Evolutionary conservation across 2,113 vertebrate genomes (phyloP).

Genomic region (Antigone vipio): DNA sequence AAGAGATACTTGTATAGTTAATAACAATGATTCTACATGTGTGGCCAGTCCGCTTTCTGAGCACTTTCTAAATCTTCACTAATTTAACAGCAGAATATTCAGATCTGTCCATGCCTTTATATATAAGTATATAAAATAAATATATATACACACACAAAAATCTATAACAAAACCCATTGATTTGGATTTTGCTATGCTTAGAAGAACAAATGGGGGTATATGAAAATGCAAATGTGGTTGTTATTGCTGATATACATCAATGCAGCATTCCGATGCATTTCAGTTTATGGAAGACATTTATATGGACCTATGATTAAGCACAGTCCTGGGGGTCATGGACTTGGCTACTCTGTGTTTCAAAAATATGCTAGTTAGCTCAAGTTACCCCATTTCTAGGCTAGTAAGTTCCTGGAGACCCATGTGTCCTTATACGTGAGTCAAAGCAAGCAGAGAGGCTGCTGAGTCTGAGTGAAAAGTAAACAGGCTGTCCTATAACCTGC

Average conservation of each 20-base stretch:
- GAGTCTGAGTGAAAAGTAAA: neutral
- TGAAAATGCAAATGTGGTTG: neutral
- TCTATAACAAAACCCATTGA: neutral
- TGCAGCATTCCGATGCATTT: neutral
- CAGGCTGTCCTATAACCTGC: neutral
- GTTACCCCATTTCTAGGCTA: neutral
- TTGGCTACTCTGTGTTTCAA: neutral
- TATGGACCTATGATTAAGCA: neutral
- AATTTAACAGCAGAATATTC: neutral
- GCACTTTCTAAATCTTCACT: neutral
- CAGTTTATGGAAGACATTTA: neutral
- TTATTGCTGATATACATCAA: neutral
- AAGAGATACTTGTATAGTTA: neutral
- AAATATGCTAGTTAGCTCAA: neutral
- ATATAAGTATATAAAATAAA: neutral
- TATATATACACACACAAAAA: neutral
- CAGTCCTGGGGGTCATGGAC: neutral
- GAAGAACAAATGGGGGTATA: neutral
- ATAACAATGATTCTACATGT: neutral
- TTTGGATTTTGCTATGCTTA: neutral
- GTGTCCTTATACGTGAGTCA: neutral
- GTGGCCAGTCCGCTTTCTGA: neutral
- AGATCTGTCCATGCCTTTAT: neutral
- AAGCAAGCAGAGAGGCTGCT: neutral
- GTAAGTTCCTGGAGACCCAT: neutral